Evolutionary conservation across 2,113 vertebrate genomes (phyloP).

Genomic region (Dicerorhinus sumatrensis): DNA sequence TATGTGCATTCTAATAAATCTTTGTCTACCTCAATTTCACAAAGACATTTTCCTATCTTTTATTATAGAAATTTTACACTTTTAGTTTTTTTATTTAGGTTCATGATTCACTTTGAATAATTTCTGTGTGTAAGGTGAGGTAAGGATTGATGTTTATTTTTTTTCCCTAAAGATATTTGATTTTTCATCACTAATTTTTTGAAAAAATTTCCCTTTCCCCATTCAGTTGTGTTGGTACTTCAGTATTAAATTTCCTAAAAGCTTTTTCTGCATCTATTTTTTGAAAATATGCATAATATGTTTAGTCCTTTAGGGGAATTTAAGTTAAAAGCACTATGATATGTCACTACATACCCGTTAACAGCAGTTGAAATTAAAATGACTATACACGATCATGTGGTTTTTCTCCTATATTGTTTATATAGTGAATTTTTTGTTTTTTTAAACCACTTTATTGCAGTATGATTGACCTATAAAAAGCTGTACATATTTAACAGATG

Average conservation of each 20-base stretch:
- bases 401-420: background rate
- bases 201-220: background rate
- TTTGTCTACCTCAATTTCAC: background rate
- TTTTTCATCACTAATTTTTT: background rate
- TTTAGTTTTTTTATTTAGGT: background rate
- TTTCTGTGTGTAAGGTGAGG: background rate
- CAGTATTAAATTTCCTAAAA: background rate
- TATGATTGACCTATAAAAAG: background rate
- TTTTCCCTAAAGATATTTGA: background rate
- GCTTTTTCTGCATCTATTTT: background rate
- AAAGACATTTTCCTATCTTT: background rate
- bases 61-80: background rate
- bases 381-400: no score
- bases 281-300: background rate
- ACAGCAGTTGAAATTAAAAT: background rate
- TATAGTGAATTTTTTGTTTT: background rate
- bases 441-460: background rate
- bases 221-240: background rate
- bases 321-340: background rate
- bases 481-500: background rate
- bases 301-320: background rate
- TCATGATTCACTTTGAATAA: background rate
- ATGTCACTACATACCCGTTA: background rate
- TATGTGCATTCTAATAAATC: background rate
- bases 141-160: background rate